Base-by-base conservation (phyloP, 2,888 invertebrate genomes). In the Kryphioiulus occultus region DNA sequence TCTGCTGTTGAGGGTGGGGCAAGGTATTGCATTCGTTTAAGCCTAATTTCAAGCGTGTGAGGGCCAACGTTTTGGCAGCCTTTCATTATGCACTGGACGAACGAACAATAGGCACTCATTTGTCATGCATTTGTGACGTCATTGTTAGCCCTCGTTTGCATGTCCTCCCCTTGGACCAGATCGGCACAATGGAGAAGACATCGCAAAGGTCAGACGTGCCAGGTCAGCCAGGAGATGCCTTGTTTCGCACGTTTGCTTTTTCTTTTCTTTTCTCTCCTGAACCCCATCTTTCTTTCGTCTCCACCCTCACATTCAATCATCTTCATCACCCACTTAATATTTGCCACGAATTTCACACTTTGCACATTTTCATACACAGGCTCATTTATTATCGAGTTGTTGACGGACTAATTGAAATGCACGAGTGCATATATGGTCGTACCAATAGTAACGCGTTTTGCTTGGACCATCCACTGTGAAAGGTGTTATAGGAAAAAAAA, bases 81-180 rank as follows among this genome's bases (percentile, higher is more conserved):
- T 53, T 53, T 83, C 83, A 83, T 83, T 83, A 83, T 83, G 83
- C n/a, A 1, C n/a, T 83, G 83, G 32, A 83, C 32, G 35, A 35
- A 32, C 32, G 83, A 83, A 83, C 83, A 83, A 83, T 83, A 35
- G 83, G 35, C 30, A 83, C 83, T 83, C 83, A 83, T 83, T 83
- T 83, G 83, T 83, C 83, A 83, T 83, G 35, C 83, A 83, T 32
- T 83, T 83, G 83, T 83, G 83, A 83, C 83, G 83, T 83, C 83
- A 35, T 35, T 83, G 35, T 83, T 83, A 83, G 83, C 22, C 44
- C 44, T 44, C 5, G 44, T 44, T 44, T 44, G 44, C 44, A 44
- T 44, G n/a, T 83, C 83, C 83, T 83, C 35, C 83, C 83, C 35
- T 35, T n/a, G 83, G 32, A 30, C 83, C 83, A 53, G 53, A n/a